phyloP scores from a whole-genome alignment of 2,797 vertebrate genomes.

The Smutsia temminckii region DNA sequence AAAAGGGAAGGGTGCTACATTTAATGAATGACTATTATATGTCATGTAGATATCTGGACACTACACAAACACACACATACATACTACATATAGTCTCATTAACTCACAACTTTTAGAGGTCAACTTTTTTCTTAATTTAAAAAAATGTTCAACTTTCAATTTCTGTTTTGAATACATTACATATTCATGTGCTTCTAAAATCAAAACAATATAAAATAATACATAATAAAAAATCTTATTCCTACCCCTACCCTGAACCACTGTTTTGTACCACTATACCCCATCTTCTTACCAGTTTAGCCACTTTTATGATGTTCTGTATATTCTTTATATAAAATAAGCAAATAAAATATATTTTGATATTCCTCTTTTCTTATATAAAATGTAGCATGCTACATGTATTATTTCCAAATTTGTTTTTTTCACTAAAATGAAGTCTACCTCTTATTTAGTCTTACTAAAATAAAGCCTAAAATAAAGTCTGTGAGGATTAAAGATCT shows the following conservation, averaged over 20 bases:
- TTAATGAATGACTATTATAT: not conserved
- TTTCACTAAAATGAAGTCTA: slow-evolving; percentile 31
- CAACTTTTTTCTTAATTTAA: slow-evolving; percentile 40
- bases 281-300: not conserved
- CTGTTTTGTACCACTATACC: not conserved
- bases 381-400: not conserved
- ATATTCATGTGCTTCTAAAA: not conserved
- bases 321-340: not conserved
- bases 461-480: too few relatives aligned
- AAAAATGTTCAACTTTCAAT: not conserved
- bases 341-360: slow-evolving; percentile 27
- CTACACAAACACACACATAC: not conserved
- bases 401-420: not conserved
- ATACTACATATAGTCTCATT: not conserved
- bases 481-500: not conserved
- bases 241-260: not conserved
- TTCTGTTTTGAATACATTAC: slow-evolving; percentile 28
- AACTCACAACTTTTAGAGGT: not conserved
- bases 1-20: not conserved
- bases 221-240: not conserved
- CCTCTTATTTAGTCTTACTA: not conserved
- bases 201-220: not conserved
- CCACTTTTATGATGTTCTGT: not conserved
- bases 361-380: not conserved
- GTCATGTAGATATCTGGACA: not conserved